phyloP scores from a whole-genome alignment of 2,797 vertebrate genomes.

The Macrochelys suwanniensis region DNA sequence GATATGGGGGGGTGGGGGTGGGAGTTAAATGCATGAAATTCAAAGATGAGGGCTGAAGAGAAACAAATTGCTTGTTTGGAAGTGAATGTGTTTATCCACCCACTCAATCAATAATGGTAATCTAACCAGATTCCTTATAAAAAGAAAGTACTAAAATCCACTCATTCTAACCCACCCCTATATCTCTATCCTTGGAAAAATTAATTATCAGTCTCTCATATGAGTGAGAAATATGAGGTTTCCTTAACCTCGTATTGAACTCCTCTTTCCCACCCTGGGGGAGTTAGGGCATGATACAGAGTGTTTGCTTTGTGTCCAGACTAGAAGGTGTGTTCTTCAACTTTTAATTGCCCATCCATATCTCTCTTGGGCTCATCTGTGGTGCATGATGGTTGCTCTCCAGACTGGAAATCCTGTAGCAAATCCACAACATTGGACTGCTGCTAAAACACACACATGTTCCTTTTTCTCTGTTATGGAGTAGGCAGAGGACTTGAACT shows the following conservation, averaged over 20 bases:
- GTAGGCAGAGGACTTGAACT: neutral
- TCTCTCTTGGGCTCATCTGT: neutral
- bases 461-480: neutral
- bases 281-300: neutral
- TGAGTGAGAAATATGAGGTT: neutral
- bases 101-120: neutral
- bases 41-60: neutral
- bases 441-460: neutral
- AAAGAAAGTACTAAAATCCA: neutral
- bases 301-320: neutral
- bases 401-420: neutral
- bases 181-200: neutral
- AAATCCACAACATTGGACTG: neutral
- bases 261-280: neutral
- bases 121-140: neutral
- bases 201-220: neutral
- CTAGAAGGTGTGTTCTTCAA: neutral
- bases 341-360: neutral
- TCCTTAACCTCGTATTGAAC: neutral
- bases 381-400: neutral
- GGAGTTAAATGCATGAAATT: neutral
- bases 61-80: neutral
- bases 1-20: neutral
- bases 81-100: no score
- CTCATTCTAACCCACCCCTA: neutral